Percentiles rank a stretch among this genome's conserved stretches.
Conservation (phyloP, 2,113 vertebrate species). For the Chionomys nivalis region DNA sequence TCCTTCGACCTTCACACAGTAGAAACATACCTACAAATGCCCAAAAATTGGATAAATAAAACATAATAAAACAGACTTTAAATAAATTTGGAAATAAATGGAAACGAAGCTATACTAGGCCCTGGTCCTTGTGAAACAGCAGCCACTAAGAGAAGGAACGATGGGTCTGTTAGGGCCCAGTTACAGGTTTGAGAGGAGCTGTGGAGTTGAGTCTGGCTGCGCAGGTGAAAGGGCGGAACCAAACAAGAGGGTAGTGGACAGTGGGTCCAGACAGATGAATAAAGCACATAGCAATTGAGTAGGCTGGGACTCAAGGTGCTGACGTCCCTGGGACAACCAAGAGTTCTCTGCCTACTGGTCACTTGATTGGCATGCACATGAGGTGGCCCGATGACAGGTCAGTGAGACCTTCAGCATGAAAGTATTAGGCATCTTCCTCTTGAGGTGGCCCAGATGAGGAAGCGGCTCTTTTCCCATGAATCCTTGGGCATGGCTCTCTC, state of each 20-base stretch:
- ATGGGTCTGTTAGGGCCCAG: background rate
- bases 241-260: background rate
- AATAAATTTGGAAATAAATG: background rate
- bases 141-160: background rate
- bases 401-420: background rate
- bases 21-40: background rate
- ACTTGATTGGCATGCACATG: background rate
- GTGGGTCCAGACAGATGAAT: background rate
- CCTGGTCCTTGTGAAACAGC: background rate
- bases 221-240: background rate
- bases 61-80: background rate
- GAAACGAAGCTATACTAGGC: background rate
- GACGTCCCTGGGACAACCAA: too few species aligned
- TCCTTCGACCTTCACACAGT: background rate
- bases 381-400: background rate
- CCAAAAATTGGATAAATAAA: background rate
- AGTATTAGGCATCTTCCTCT: background rate
- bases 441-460: background rate
- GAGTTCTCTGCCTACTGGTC: background rate
- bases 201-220: background rate
- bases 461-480: background rate
- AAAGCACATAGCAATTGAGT: too few species aligned
- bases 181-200: background rate
- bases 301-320: background rate
- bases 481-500: background rate